Base-by-base conservation (phyloP, 2,797 vertebrate genomes). In the Poeciliopsis paucimaculata region DNA sequence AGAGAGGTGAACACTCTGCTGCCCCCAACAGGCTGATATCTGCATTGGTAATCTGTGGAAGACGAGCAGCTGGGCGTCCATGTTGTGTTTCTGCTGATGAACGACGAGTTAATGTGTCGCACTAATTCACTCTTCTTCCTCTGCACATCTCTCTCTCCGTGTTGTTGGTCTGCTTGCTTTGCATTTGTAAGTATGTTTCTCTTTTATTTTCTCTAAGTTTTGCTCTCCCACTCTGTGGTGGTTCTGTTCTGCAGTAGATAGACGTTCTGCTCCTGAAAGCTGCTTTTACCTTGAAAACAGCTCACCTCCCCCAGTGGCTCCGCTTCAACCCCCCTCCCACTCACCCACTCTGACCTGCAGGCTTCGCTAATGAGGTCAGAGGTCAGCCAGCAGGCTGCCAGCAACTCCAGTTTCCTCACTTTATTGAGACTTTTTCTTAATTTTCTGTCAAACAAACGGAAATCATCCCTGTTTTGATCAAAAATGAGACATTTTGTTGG, bases 181-280 rank as follows among this genome's bases (percentile, higher is more conserved):
- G 76, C 93, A 73, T 95, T 95, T 95, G 91, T 96, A 96, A 96
- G 96, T 96, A 96, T 95, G 72, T 90, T 87, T 93, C 84, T 84
- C 51, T 89, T 92, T 82, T 88, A 88, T 73, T 81, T 90, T 76
- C 79, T 18, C 82, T 41, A 78, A 79, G 62, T 75, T 64, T 20
- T 53, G 18, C 11, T 77, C 73, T 71, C 68, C 2, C 68, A 43
- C 66, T 51, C 49, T 64, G 60, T 64, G 60, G 28, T 8, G 5
- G 36, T 46, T 76, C 53, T 43, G 46, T 82, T 84, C 73, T 80
- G 72, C 77, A 34, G 84, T 92, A 92, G 87, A 91, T 92, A 93
- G 91, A 62, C 89, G 83, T 74, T 85, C 90, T 88, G 80, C 90
- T 83, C 51, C 77, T 0, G 75, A 88, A 87, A 88, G 83, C 79